Conservation (phyloP, 2,888 invertebrate genomes). For the Papilio elwesi region DNA sequence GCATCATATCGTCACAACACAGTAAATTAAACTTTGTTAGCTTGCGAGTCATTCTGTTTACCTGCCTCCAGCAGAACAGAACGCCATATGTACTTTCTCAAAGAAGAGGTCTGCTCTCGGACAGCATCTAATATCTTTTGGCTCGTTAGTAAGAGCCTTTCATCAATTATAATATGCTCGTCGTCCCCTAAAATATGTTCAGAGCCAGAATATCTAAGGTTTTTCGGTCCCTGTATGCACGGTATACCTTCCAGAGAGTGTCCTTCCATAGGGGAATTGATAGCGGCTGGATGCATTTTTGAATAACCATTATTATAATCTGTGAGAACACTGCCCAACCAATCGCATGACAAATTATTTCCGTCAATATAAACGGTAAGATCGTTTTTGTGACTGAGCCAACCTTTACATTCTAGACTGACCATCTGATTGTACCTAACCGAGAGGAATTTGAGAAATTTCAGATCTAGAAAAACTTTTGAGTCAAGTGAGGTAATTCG, state of each 20-base stretch:
- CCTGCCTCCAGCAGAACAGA: conserved; percentile 48
- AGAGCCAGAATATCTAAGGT: conserved; percentile 34
- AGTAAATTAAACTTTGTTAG: conserved; percentile 15
- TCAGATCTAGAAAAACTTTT: conserved; percentile 66
- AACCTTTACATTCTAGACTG: conserved; percentile 60
- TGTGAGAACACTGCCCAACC: conserved; percentile 63
- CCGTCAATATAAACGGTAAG: conserved; percentile 67
- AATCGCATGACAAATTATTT: conserved; percentile 68
- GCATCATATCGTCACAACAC: neutral
- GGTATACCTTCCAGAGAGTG: conserved; percentile 70
- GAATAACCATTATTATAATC: conserved; percentile 70
- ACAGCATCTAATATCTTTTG: conserved; percentile 73
- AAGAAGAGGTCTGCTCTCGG: conserved; percentile 64
- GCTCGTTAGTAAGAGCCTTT: conserved; percentile 64
- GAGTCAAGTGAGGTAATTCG: conserved; percentile 63
- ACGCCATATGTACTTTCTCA: conserved; percentile 55
- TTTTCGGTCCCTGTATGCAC: conserved; percentile 52
- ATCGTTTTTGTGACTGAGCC: conserved; percentile 63
- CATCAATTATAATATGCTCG: conserved; percentile 56
- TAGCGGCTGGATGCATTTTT: conserved; percentile 62
- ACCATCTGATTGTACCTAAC: conserved; percentile 62
- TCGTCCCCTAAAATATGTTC: conserved; percentile 26
- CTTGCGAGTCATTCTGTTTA: conserved; percentile 39
- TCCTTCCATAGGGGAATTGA: conserved; percentile 44
- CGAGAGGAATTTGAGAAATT: conserved; percentile 59